Base-by-base conservation (phyloP, 2,113 vertebrate genomes). In the Sapajus apella region DNA sequence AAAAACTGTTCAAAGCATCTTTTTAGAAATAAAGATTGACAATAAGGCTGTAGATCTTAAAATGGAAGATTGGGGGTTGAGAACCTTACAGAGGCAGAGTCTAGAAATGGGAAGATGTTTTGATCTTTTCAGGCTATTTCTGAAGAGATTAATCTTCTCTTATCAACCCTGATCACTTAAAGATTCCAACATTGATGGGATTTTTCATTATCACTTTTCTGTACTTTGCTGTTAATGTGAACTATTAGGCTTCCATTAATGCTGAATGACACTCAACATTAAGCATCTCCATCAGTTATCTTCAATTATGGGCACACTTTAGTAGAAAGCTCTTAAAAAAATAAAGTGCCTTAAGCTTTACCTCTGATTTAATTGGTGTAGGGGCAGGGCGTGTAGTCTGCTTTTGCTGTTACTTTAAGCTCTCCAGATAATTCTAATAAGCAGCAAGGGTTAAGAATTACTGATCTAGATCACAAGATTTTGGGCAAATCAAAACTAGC, bases 91-190 rank as follows among this genome's bases (percentile, higher is more conserved):
- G 35, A 30, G 27, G n/a, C 17, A 68, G 6, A 86, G 79, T 43
- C 61, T 90, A 75, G 70, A 66, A 80, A 45, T 43, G 50, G n/a
- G 25, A 88, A 93, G 17, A 73, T 40, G 18, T 18, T 84, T 97
- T 83, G 32, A 30, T 95, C 72, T 95, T 95, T 73, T 73, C 45
- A 84, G 45, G 43, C 85, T 77, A 73, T 86, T 92, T 81, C 79
- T 61, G 58, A 92, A 83, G 77, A 9, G 66, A 84, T 25, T 12
- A 66, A 21, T 81, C 13, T 70, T 91, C 12, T 79, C 56, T 30
- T 76, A 88, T 40, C 9, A n/a, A 68, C 40, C 79, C 47, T 84
- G 40, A 50, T 80, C 40, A 81, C 20, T 13, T 76, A 9, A 95
- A 85, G 64, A 89, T 58, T 94, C 40, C 56, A 70, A 88, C 30